Conservation (phyloP, 1,140 invertebrate genomes). For the Leptonema lineaticorne region DNA sequence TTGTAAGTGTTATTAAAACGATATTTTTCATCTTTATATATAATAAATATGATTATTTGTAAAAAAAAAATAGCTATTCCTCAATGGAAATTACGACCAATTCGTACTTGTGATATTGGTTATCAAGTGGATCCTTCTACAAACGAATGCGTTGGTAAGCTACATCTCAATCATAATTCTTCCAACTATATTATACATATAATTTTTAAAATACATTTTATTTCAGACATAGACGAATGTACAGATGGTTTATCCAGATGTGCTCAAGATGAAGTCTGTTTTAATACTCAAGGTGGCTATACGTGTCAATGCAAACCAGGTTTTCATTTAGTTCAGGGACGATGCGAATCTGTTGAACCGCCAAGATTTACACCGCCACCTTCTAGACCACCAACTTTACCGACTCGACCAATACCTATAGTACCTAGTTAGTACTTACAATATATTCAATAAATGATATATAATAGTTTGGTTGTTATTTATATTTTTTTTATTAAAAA, state of each 20-base stretch:
- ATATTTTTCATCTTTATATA: too few relatives aligned
- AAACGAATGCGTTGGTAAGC: slow-evolving; percentile 55
- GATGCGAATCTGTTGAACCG: slow-evolving; percentile 32
- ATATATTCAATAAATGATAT: too few relatives aligned
- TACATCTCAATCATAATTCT: slow-evolving; percentile 20
- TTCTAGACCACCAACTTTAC: background rate
- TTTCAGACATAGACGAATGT: slow-evolving; percentile 82
- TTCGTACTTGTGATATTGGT: slow-evolving; percentile 48
- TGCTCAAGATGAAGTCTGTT: slow-evolving; percentile 59
- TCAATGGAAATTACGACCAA: slow-evolving; percentile 44
- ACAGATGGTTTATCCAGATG: slow-evolving; percentile 61
- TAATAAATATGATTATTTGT: background rate
- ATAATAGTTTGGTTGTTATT: too few relatives aligned
- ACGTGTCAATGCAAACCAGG: slow-evolving; percentile 71
- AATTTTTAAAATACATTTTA: slow-evolving; percentile 15
- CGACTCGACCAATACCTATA: background rate
- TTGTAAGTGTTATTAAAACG: slow-evolving; percentile 36
- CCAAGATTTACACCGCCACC: slow-evolving; percentile 9
- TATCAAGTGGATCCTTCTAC: slow-evolving; percentile 46
- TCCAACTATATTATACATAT: background rate
- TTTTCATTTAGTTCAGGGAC: slow-evolving; percentile 60
- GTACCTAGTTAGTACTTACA: too few relatives aligned
- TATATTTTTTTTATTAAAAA: too few relatives aligned
- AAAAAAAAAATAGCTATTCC: slow-evolving; percentile 29
- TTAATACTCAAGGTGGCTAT: slow-evolving; percentile 71